Base-by-base conservation (phyloP, 2,888 invertebrate species). In the Lissonota sp. region DNA sequence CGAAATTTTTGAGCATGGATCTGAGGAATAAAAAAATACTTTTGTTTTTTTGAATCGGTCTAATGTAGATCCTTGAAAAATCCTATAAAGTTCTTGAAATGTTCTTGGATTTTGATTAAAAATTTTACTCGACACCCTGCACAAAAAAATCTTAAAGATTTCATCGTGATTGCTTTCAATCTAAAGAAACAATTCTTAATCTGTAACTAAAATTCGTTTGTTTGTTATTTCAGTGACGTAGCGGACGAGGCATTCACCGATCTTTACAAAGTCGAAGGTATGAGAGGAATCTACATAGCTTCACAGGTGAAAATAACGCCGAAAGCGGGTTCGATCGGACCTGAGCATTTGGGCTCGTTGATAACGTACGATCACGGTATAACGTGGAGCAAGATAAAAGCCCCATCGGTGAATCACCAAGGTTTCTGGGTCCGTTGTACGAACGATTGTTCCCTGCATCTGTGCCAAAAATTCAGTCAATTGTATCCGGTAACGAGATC, bases 361-460 rank as follows among this genome's bases (percentile, higher is more conserved):
- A 97, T 98, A 73, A 96, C 97, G 0, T 98, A 95, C 91, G 97
- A 98, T 92, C 97, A 97, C 89, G 98, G 98, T 2, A 96, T 95
- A 66, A 95, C 95, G 6, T 98, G 98, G 98, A 94, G 95, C 0
- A 94, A 94, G 0, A 94, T 98, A 60, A 94, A 94, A 77, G 95
- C 97, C 0, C 98, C 98, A 0, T 93, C 93, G 37, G 93, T 93
- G 40, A 96, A 97, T 90, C 94, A 95, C 69, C 93, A 95, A 93
- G 96, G 96, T 0, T 94, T 94, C 84, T 94, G 94, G 12, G 93
- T 96, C 51, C 94, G 94, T 85, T 97, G 97, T 89, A 93, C 94
- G 60, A 94, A 94, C 83, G 95, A 95, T 5, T 98, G 98, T 92
- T 97, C 97, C 26, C 93, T 98, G 60, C 98, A 98, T 92, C 93